phyloP scores from a whole-genome alignment of 2,797 vertebrate genomes.

The Arrhamphus sclerolepis region DNA sequence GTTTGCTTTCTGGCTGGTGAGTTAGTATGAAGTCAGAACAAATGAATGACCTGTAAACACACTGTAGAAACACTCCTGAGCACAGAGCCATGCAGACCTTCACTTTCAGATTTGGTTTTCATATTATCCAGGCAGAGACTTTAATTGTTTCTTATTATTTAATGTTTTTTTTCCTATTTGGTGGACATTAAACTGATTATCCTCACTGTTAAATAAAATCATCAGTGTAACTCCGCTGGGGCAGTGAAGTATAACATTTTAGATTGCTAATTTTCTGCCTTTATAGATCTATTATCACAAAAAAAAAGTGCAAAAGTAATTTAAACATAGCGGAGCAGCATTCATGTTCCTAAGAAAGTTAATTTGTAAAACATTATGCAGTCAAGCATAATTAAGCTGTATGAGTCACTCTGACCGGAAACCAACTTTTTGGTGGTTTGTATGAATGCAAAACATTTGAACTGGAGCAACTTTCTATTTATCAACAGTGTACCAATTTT shows the following conservation, averaged over 20 bases:
- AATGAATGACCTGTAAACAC: neutral
- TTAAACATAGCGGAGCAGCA: neutral
- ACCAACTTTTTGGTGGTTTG: no score
- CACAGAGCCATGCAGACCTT: neutral
- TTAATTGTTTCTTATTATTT: neutral
- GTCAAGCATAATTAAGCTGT: neutral
- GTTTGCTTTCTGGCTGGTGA: constrained; percentile 94
- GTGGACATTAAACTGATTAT: neutral
- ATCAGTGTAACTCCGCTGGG: neutral
- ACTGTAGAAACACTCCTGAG: neutral
- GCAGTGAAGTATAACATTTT: neutral
- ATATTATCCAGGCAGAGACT: neutral
- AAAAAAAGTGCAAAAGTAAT: neutral
- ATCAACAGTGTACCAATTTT: no score
- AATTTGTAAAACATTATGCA: no score
- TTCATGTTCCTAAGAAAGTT: no score
- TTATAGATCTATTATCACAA: neutral
- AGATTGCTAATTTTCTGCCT: neutral
- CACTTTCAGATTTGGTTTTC: neutral
- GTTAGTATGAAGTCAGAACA: constrained; percentile 15
- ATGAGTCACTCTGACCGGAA: no score
- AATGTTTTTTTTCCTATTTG: neutral
- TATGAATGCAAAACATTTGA: no score
- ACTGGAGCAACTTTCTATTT: no score
- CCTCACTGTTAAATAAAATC: neutral